Evolutionary conservation across 2,888 invertebrate species (phyloP).

Genomic region (Idaea biselata): DNA sequence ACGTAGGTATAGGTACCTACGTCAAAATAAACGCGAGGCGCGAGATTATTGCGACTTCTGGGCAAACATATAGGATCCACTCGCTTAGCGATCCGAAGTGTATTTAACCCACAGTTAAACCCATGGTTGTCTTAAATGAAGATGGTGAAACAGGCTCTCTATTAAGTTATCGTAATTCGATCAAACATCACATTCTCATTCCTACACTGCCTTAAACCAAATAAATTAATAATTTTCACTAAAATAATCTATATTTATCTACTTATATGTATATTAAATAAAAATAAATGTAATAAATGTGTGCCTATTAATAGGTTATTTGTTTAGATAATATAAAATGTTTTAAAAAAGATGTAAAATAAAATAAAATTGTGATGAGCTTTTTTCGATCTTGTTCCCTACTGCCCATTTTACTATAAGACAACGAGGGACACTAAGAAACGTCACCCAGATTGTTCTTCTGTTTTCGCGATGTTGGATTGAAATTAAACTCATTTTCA

Average conservation of each 20-base stretch:
- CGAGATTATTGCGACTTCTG: too few relatives aligned
- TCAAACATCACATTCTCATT: not conserved
- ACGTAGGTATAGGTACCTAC: too few relatives aligned
- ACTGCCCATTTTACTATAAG: too few relatives aligned
- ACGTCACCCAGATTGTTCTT: too few relatives aligned
- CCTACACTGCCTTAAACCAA: constrained; percentile 21
- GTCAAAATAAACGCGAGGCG: too few relatives aligned
- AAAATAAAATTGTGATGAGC: constrained; percentile 35
- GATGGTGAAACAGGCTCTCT: not conserved
- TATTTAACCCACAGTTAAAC: too few relatives aligned
- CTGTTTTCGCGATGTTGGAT: too few relatives aligned
- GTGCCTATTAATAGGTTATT: constrained; percentile 70
- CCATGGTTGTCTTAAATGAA: not conserved
- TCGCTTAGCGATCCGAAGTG: too few relatives aligned
- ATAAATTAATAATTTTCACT: constrained; percentile 12
- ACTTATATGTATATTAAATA: constrained; percentile 8
- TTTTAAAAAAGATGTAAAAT: constrained; percentile 52
- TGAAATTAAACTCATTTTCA: too few relatives aligned
- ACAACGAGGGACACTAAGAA: too few relatives aligned
- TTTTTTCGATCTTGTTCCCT: too few relatives aligned
- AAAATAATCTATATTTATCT: constrained; percentile 5
- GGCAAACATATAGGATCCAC: too few relatives aligned
- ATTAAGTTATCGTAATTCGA: not conserved
- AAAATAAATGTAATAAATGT: constrained; percentile 46
- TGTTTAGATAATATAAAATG: constrained; percentile 53